phyloP scores from a whole-genome alignment of 2,888 invertebrate species.

The Luffia ferchaultella region DNA sequence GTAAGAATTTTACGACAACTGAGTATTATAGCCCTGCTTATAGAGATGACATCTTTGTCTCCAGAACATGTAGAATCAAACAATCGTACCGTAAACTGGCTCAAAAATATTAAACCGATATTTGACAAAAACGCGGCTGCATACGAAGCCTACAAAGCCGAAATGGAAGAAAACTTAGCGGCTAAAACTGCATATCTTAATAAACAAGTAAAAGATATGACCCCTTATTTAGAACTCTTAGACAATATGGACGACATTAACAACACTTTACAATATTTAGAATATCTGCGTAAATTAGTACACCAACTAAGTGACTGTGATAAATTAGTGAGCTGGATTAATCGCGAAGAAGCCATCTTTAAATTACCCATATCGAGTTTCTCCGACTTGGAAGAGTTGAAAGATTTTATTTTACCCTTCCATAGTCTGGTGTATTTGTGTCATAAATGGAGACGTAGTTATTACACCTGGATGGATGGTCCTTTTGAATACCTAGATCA shows the following conservation, averaged over 20 bases:
- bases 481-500: conserved; percentile 88
- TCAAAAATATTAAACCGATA: conserved; percentile 79
- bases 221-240: conserved; percentile 78
- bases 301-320: conserved; percentile 79
- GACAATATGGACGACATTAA: conserved; percentile 86
- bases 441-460: conserved; percentile 78
- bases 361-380: conserved; percentile 82
- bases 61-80: conserved; percentile 82
- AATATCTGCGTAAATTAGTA: conserved; percentile 78
- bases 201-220: conserved; percentile 73
- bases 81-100: conserved; percentile 84
- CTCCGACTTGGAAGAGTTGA: conserved; percentile 81
- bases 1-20: conserved; percentile 75
- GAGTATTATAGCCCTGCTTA: conserved; percentile 71
- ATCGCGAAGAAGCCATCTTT: conserved; percentile 87
- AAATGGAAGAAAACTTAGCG: conserved; percentile 83
- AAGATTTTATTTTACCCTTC: conserved; percentile 75
- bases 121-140: conserved; percentile 81
- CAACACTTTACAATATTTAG: conserved; percentile 80
- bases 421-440: conserved; percentile 72
- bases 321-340: conserved; percentile 84
- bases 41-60: conserved; percentile 79
- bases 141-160: conserved; percentile 83
- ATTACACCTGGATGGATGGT: conserved; percentile 92
- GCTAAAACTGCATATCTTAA: conserved; percentile 75